These are phyloP conservation scores for Corydoras sp. DNA, from an alignment of 2,113 vertebrate species.

Conservation along the genomic window DNA sequence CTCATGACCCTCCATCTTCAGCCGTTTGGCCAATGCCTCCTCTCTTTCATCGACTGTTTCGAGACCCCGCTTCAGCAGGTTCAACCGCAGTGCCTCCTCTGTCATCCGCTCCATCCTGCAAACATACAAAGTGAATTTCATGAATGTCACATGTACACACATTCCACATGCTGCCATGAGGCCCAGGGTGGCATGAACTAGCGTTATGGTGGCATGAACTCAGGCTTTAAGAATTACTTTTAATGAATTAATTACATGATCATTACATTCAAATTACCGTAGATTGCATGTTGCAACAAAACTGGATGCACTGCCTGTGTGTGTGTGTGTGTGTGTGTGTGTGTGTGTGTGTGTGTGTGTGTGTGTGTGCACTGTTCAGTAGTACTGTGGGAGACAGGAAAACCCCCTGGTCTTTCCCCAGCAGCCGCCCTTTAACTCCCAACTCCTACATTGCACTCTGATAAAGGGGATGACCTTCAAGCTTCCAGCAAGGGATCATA, in stretches of 20 bases:
- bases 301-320: background rate
- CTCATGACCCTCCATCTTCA: constrained; percentile 96
- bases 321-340: background rate
- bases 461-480: constrained; percentile 27
- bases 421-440: background rate
- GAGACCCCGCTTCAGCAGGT: constrained; percentile 86
- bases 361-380: background rate
- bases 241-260: constrained; percentile 42
- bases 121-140: background rate
- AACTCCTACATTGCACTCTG: constrained; percentile 3
- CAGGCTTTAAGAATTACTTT: constrained; percentile 22
- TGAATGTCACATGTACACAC: constrained; percentile 34
- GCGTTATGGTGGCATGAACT: too few species aligned
- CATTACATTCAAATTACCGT: constrained; percentile 36
- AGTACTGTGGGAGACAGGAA: background rate
- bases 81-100: constrained; percentile 88
- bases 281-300: constrained; percentile 30
- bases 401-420: background rate
- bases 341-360: too few species aligned
- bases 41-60: constrained; percentile 85
- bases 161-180: constrained; percentile 24
- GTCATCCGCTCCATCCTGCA: constrained; percentile 94
- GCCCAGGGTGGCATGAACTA: background rate
- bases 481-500: constrained; percentile 30
- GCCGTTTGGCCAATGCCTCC: constrained; percentile 85